A percentile compares a stretch with the other conserved stretches of the same genome.
Evolutionary conservation across 1,140 invertebrate species (phyloP).

Genomic region (Phortica variegata): DNA sequence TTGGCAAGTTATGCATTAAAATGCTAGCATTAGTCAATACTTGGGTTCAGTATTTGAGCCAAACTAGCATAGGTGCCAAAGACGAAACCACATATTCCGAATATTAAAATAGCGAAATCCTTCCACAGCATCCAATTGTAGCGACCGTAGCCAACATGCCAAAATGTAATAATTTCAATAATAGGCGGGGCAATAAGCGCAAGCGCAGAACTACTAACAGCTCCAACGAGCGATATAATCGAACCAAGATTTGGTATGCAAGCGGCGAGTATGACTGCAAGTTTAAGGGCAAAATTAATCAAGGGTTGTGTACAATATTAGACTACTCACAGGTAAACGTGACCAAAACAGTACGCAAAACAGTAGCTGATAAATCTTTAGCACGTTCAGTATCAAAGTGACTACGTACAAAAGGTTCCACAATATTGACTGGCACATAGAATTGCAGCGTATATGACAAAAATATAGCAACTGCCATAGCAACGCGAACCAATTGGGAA

Average conservation of each 20-base stretch:
- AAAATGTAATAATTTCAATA: conserved; percentile 84
- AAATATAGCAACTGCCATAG: conserved; percentile 85
- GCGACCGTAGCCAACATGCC: conserved; percentile 65
- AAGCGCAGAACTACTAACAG: conserved; percentile 83
- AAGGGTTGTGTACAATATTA: conserved; percentile 20
- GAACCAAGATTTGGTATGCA: conserved; percentile 84
- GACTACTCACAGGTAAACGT: conserved; percentile 75
- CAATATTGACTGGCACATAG: conserved; percentile 88
- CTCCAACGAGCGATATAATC: conserved; percentile 88
- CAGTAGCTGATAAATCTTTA: conserved; percentile 67
- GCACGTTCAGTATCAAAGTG: conserved; percentile 63
- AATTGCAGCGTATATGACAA: conserved; percentile 87
- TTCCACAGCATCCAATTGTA: conserved; percentile 69
- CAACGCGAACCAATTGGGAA: conserved; percentile 75
- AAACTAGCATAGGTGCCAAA: conserved; percentile 79
- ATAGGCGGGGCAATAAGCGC: conserved; percentile 89
- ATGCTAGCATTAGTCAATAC: conserved; percentile 21
- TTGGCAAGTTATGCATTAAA: too few species aligned
- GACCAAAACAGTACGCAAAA: conserved; percentile 71
- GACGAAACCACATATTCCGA: conserved; percentile 74
- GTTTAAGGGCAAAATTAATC: background rate
- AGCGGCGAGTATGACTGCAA: conserved; percentile 79
- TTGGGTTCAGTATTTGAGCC: conserved; percentile 62
- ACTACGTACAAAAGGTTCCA: conserved; percentile 73
- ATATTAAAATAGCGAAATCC: conserved; percentile 69